phyloP scores from a whole-genome alignment of 2,888 invertebrate genomes.

The Drosophila subsilvestris region DNA sequence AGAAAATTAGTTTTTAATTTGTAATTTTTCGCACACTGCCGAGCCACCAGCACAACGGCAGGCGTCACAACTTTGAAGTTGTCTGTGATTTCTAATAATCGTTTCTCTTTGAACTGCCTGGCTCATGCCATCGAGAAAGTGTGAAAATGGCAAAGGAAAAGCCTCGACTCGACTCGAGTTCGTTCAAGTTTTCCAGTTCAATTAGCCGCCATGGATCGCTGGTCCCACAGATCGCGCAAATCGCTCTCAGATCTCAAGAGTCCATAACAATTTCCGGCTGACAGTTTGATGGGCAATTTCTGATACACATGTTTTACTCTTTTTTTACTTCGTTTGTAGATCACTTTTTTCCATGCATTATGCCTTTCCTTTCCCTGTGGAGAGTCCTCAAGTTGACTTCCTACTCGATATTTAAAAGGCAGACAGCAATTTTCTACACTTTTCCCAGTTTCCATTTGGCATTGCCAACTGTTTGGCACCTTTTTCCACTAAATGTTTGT shows the following conservation, averaged over 20 bases:
- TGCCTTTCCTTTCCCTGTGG: not conserved
- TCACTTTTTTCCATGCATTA: not conserved
- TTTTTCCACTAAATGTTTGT: conserved; percentile 26
- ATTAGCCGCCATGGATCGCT: conserved; percentile 44
- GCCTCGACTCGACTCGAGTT: conserved; percentile 14
- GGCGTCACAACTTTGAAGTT: conserved; percentile 66
- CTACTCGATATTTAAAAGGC: conserved; percentile 33
- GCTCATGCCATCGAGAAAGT: conserved; percentile 30
- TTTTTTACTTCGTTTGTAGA: conserved; percentile 5
- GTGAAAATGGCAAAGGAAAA: conserved; percentile 55
- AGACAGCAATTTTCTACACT: conserved; percentile 46
- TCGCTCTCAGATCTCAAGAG: not conserved
- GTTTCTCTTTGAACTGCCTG: conserved; percentile 61
- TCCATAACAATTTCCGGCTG: conserved; percentile 50
- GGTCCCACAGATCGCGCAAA: conserved; percentile 15
- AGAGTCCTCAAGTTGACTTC: conserved; percentile 12
- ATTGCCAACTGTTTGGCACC: conserved; percentile 40
- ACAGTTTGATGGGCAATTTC: conserved; percentile 33
- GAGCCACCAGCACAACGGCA: not conserved
- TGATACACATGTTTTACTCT: conserved; percentile 13
- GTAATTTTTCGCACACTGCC: conserved; percentile 46
- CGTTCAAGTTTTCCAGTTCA: conserved; percentile 47
- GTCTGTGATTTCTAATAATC: conserved; percentile 45
- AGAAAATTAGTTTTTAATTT: conserved; percentile 61
- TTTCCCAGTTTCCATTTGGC: conserved; percentile 49